Conservation (phyloP, 1,140 invertebrate genomes). For the Dinothrombium tinctorium region DNA sequence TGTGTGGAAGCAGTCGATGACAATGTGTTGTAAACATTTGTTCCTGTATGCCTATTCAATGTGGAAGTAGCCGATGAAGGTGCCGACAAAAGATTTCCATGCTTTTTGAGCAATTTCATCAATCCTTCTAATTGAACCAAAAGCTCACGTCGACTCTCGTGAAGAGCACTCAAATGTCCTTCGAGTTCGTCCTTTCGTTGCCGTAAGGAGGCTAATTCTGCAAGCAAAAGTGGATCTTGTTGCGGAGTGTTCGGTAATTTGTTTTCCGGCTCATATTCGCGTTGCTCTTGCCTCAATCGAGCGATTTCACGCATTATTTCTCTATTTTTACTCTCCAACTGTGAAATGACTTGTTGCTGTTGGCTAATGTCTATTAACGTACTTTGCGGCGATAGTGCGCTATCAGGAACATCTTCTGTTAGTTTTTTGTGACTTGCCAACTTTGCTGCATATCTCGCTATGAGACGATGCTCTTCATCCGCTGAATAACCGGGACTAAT, state of each 20-base stretch:
- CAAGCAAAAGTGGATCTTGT: conserved; percentile 66
- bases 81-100: not conserved
- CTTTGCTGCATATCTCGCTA: too few species aligned
- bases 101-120: conserved; percentile 72
- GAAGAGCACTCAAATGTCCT: conserved; percentile 62
- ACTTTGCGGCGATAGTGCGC: too few species aligned
- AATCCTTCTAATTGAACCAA: conserved; percentile 88
- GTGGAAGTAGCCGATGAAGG: not conserved
- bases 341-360: too few species aligned
- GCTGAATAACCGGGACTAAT: too few species aligned
- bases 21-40: not conserved
- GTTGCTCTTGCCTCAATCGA: conserved; percentile 43
- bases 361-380: too few species aligned
- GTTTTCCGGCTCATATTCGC: conserved; percentile 52
- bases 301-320: conserved; percentile 94
- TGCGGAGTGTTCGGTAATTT: conserved; percentile 22
- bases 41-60: not conserved
- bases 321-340: conserved; percentile 79
- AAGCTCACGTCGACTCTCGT: conserved; percentile 70
- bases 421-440: too few species aligned
- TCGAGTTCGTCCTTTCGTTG: conserved; percentile 86
- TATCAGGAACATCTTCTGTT: too few species aligned
- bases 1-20: too few species aligned
- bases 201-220: conserved; percentile 61
- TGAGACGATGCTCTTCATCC: too few species aligned